A percentile compares a stretch with the other conserved stretches of the same genome.
Evolutionary conservation across 2,888 invertebrate species (phyloP).

Genomic region (Chymomyza fuscimana): DNA sequence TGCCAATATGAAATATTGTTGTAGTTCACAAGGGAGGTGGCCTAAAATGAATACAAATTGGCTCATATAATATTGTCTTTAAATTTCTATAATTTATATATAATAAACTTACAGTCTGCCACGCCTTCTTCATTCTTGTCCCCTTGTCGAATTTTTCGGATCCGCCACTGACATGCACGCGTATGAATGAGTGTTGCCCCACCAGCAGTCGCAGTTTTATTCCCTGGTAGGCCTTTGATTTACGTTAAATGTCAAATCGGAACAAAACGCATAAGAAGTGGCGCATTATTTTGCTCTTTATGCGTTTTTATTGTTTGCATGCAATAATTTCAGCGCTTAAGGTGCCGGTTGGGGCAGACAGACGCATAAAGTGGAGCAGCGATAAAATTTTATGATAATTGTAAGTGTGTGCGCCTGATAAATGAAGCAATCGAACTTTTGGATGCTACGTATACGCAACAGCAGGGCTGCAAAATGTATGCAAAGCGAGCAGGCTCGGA

Average conservation of each 20-base stretch:
- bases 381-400: slow-evolving; percentile 76
- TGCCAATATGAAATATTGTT: too few relatives aligned
- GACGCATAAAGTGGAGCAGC: slow-evolving; percentile 69
- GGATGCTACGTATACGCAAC: neutral
- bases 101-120: too few relatives aligned
- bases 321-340: slow-evolving; percentile 68
- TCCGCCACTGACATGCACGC: neutral
- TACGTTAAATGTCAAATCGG: slow-evolving; percentile 31
- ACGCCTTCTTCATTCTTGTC: too few relatives aligned
- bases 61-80: too few relatives aligned
- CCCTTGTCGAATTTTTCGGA: neutral
- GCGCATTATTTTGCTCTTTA: slow-evolving; percentile 67
- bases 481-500: neutral
- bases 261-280: slow-evolving; percentile 18
- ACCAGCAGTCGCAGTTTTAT: neutral
- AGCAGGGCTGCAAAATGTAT: neutral
- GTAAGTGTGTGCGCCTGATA: slow-evolving; percentile 62
- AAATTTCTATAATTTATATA: too few relatives aligned
- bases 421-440: slow-evolving; percentile 66
- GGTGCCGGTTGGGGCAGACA: slow-evolving; percentile 9
- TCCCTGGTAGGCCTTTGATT: slow-evolving; percentile 7
- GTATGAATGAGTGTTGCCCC: neutral
- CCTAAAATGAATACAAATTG: too few relatives aligned
- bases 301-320: slow-evolving; percentile 68
- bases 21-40: too few relatives aligned